Evolutionary conservation across 2,797 vertebrate species (phyloP), one percentile per base, ranked within the genome.

Genomic region (Borostomias antarcticus): DNA sequence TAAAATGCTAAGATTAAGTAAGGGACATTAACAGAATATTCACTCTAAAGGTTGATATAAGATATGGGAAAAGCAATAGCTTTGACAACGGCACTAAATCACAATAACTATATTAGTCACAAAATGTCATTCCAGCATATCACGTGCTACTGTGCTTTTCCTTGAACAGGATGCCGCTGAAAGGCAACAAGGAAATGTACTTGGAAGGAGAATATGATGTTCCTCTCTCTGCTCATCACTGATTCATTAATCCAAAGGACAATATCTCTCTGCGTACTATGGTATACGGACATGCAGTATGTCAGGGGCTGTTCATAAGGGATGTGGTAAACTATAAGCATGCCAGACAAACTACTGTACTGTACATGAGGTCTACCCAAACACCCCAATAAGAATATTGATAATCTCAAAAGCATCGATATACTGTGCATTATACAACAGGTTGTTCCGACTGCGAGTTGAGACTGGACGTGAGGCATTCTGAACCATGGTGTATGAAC

Each of bases 21-120:
- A 45, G 15, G 40, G 40, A 45, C 15, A 45, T 30, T 56, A 30
- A 56, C 53, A 9, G 11, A 56, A 56, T 30, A 56, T 32, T 3
- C 53, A 56, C 53, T 56, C 17, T 15, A 56, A 15, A 56, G 53
- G 28, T 32, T 56, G 29, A 56, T 56, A 15, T 56, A n/a, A 56
- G 53, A n/a, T 56, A 56, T 32, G 28, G 53, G 28, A 56, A 8
- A 17, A 32, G 29, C 29, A 17, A 45, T 17, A 17, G 52, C 52
- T 54, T 54, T n/a, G 15, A 54, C 52, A 29, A 26, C 28, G 15
- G 8, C 15, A 54, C 15, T 45, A 45, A 45, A 45, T 45, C 40
- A 45, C 4, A 45, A 45, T 45, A 45, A 45, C 40, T n/a, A 17
- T 45, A n/a, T 45, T 45, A 45, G 40, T 45, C n/a, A 45, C 3